Base-by-base conservation (phyloP, 2,797 vertebrate genomes). In the Neostethus bicornis region DNA sequence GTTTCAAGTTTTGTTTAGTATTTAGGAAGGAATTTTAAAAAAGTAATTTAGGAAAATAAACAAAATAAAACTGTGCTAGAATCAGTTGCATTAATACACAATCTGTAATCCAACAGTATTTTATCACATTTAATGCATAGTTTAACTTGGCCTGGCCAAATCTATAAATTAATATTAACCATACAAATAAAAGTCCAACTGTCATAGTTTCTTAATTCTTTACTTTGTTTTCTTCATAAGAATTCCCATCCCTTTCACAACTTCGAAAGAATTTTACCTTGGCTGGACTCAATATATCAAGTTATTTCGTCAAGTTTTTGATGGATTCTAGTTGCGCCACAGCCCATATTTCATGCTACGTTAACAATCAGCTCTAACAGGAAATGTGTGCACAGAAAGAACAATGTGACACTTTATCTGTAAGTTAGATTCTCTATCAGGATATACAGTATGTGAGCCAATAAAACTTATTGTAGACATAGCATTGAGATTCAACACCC, bases 401-500 rank as follows among this genome's bases (percentile, higher is more conserved):
- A 74, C 58, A 75, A 62, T 44, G 11, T 6, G 49, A 61, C 53
- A 20, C 8, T 45, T 77, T 68, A 53, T 7, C 31, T 65, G 17
- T 50, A 43, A 19, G 17, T 56, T 31, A 13, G 21, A 34, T 17
- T 8, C 53, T 26, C 11, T 64, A 21, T 49, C 49, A 16, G 49
- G 44, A 51, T 42, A 74, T 64, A 42, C 58, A 4, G 2, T n/a
- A 6, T 35, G 64, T 43, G 9, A 61, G 21, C 60, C 48, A 47
- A 77, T 80, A 76, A 80, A 78, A 58, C 12, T 53, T 55, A 34
- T 25, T 23, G 14, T 42, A 56, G 49, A 61, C 2, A 28, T 43
- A 35, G 34, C 14, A 1, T 51, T 34, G 55, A 82, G 79, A 88
- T 50, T 42, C 35, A 62, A 77, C 71, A 64, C 69, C 66, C 60